Percentiles rank a stretch among this genome's conserved stretches.
These are phyloP conservation scores for Zygaena filipendulae DNA, from an alignment of 2,888 invertebrate species.

Conservation along the genomic window DNA sequence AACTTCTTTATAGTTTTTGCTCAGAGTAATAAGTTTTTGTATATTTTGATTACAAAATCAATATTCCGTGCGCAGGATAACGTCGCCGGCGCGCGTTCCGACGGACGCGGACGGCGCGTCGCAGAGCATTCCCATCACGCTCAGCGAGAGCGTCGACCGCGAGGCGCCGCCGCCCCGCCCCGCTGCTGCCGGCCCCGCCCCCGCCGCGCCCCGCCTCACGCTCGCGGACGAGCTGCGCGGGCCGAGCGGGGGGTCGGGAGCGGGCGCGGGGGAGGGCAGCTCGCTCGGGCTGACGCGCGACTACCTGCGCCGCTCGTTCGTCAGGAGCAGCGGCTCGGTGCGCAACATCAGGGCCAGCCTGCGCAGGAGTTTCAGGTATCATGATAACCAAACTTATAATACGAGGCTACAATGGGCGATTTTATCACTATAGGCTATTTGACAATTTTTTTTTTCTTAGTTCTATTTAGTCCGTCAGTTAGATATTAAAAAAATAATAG, in stretches of 20 bases:
- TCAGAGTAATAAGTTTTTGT: too few species aligned
- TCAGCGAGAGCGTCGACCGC: conserved; percentile 50
- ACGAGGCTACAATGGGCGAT: too few species aligned
- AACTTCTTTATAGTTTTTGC: too few species aligned
- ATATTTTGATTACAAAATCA: too few species aligned
- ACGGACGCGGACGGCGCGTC: conserved; percentile 32
- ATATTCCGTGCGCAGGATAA: too few species aligned
- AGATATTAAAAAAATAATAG: too few species aligned
- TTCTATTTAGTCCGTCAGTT: too few species aligned
- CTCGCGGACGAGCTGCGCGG: conserved; percentile 37
- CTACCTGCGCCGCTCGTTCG: conserved; percentile 46
- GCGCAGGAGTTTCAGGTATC: conserved; percentile 48
- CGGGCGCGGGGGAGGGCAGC: conserved; percentile 33
- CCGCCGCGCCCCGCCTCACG: conserved; percentile 28
- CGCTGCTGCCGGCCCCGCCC: conserved; percentile 30
- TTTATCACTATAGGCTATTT: too few species aligned
- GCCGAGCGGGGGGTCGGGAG: conserved; percentile 6
- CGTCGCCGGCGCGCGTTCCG: conserved; percentile 33
- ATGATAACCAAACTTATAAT: too few species aligned
- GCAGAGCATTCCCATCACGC: conserved; percentile 47
- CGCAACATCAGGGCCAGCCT: conserved; percentile 53
- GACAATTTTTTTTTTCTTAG: too few species aligned
- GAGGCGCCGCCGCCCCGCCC: conserved; percentile 21
- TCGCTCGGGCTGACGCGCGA: conserved; percentile 45
- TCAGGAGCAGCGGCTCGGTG: conserved; percentile 49